Evolutionary conservation across 2,888 invertebrate genomes (phyloP), one percentile per base, ranked within the genome.

Genomic region (Cynaeus angustus): DNA sequence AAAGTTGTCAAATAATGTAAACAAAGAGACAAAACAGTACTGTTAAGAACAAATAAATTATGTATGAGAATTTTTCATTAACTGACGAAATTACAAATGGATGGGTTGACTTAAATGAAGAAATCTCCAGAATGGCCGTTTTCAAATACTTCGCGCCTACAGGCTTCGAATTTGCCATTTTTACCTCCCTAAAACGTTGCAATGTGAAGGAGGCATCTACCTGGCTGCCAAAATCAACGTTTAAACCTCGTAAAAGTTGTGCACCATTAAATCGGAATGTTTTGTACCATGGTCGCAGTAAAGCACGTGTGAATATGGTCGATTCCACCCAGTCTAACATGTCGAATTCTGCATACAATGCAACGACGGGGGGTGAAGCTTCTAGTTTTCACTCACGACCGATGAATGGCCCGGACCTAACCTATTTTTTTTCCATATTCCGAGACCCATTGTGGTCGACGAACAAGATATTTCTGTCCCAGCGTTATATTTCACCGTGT

Each of bases 381-480:
- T 80, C 84, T 81, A 84, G 84, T 83, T 84, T 84, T 84, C 83
- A 83, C 83, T 83, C 81, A 81, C 81, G 80, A 77, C 73, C 74
- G 79, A 79, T 84, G 83, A 84, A 84, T 83, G 84, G 82, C 41
- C 75, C 77, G 72, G 78, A 80, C 79, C 81, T 81, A 81, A 82
- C 81, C 83, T 82, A 83, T 84, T 84, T 84, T 82, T n/a, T 81
- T 81, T 76, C 55, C 55, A 38, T 13, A 21, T 46, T 16, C 52
- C 59, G 33, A 55, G 66, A 67, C 66, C 80, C 78, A 81, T 82
- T 82, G 82, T 82, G 80, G 80, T 76, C 71, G 72, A 78, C 81
- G 83, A 84, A 84, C 83, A 83, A 83, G 85, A 84, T 84, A 84
- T 83, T 84, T 80, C 81, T 80, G 80, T 76, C 79, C 80, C 80